phyloP scores from a whole-genome alignment of 1,140 invertebrate genomes.

The Drosophila busckii region DNA sequence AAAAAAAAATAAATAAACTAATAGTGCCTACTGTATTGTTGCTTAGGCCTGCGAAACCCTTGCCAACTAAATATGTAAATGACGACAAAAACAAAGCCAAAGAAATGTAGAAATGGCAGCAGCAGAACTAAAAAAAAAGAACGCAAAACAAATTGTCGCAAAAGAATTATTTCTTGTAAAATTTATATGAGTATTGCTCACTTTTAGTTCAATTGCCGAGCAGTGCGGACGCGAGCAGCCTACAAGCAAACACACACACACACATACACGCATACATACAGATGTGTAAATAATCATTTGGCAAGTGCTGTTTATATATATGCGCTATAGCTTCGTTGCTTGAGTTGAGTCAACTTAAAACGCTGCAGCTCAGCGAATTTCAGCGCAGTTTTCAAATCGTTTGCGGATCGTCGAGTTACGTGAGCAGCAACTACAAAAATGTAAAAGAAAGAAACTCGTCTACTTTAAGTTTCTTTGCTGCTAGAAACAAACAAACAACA shows the following conservation, averaged over 20 bases:
- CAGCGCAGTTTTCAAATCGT: constrained; percentile 15
- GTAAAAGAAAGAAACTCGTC: too few species aligned
- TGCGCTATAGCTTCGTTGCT: neutral
- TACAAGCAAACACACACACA: neutral
- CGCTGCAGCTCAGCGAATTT: constrained; percentile 1
- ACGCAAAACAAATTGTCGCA: too few species aligned
- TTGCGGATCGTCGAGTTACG: constrained; percentile 21
- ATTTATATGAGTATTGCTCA: constrained; percentile 62
- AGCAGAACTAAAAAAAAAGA: constrained; percentile 53
- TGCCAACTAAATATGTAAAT: constrained; percentile 7
- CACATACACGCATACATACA: too few species aligned
- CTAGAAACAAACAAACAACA: too few species aligned
- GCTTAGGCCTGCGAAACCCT: too few species aligned
- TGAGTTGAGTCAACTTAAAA: constrained; percentile 22
- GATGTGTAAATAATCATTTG: constrained; percentile 14
- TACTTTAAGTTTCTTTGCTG: too few species aligned
- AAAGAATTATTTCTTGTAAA: too few species aligned
- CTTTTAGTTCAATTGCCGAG: constrained; percentile 52
- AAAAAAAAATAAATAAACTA: too few species aligned
- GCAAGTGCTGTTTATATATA: constrained; percentile 12
- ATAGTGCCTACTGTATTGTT: too few species aligned
- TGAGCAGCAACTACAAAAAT: too few species aligned
- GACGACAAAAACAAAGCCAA: constrained; percentile 65
- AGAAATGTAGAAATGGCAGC: constrained; percentile 53
- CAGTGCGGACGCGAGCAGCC: constrained; percentile 32